Evolutionary conservation across 2,797 vertebrate genomes (phyloP).

Genomic region (Sebastolobus alascanus): DNA sequence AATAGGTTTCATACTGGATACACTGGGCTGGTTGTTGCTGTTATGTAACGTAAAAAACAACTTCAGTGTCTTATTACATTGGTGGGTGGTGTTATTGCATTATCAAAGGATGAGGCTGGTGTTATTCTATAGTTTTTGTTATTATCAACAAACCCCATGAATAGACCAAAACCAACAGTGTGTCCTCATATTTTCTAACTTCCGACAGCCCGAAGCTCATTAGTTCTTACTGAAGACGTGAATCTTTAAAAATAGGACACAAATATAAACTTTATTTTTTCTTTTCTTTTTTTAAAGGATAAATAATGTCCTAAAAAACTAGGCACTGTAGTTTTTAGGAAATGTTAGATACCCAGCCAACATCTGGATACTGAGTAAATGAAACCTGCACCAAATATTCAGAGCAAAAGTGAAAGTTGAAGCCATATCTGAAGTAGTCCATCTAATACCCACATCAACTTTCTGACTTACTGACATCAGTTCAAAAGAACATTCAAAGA

Average conservation of each 20-base stretch:
- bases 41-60: slow-evolving; percentile 59
- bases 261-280: neutral
- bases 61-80: slow-evolving; percentile 51
- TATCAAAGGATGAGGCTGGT: slow-evolving; percentile 30
- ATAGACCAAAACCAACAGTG: slow-evolving; percentile 4
- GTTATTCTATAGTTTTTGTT: slow-evolving; percentile 10
- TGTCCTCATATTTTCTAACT: neutral
- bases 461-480: neutral
- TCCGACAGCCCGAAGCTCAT: neutral
- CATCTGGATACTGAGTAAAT: neutral
- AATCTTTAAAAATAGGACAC: neutral
- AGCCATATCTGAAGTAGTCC: neutral
- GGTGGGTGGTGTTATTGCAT: slow-evolving; percentile 34
- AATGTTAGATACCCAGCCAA: neutral
- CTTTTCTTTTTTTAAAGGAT: neutral
- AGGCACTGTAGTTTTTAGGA: neutral
- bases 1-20: slow-evolving; percentile 46
- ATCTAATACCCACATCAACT: neutral
- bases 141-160: slow-evolving; percentile 9
- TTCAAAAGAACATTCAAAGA: slow-evolving; percentile 2
- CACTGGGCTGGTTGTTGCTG: slow-evolving; percentile 43
- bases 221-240: neutral
- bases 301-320: neutral
- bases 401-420: neutral
- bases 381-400: neutral